Conservation (phyloP, 2,888 invertebrate genomes). For the Macaria notata region DNA sequence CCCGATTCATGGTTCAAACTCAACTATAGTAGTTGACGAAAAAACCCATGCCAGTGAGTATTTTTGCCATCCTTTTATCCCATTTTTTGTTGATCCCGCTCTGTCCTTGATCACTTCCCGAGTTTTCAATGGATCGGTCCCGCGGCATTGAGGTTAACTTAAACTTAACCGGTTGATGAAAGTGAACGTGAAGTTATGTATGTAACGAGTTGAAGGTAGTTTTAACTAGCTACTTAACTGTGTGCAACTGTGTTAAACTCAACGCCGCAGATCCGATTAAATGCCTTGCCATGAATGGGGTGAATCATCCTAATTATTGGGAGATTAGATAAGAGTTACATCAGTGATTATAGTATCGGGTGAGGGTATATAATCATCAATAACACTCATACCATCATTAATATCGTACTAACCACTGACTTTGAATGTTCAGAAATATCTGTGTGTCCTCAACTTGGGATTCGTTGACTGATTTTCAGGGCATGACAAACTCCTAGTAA, state of each 20-base stretch:
- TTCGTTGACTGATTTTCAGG: slow-evolving; percentile 81
- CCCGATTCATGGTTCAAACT: slow-evolving; percentile 65
- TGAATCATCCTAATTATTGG: slow-evolving; percentile 55
- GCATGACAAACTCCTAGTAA: slow-evolving; percentile 71
- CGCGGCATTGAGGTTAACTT: slow-evolving; percentile 51
- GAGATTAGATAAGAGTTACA: slow-evolving; percentile 61
- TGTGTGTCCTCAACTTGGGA: slow-evolving; percentile 81
- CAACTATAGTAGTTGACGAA: slow-evolving; percentile 67
- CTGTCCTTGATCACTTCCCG: slow-evolving; percentile 47
- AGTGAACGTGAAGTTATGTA: slow-evolving; percentile 48
- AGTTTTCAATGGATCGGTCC: slow-evolving; percentile 48
- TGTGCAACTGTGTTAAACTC: slow-evolving; percentile 24
- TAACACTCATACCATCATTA: slow-evolving; percentile 53
- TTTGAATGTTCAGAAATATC: slow-evolving; percentile 65
- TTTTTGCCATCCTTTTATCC: slow-evolving; percentile 49
- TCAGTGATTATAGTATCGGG: slow-evolving; percentile 50
- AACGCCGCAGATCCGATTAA: slow-evolving; percentile 51
- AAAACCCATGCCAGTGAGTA: slow-evolving; percentile 76
- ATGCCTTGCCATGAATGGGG: slow-evolving; percentile 58
- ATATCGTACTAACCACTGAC: slow-evolving; percentile 56
- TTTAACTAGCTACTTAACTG: slow-evolving; percentile 3
- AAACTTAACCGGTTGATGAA: slow-evolving; percentile 42
- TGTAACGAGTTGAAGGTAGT: slow-evolving; percentile 27
- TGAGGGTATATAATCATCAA: slow-evolving; percentile 50
- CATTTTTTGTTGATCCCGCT: slow-evolving; percentile 51